Conservation (phyloP, 2,113 vertebrate genomes). For the Ptychochromis oligacanthus region DNA sequence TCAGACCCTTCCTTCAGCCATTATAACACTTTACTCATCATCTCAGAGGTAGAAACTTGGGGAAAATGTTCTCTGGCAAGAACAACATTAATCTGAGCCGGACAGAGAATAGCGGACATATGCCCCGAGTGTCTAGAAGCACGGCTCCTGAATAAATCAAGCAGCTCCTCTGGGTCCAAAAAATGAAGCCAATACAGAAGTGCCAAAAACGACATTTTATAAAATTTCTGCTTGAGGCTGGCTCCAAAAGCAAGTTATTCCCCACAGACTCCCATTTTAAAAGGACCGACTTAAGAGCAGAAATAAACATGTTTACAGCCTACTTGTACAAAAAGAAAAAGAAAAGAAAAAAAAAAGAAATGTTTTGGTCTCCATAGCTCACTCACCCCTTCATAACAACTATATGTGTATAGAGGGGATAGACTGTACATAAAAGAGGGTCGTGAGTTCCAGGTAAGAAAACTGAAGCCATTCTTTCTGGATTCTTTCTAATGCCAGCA, state of each 20-base stretch:
- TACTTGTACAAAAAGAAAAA: background rate
- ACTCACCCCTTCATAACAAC: accelerated
- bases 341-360: background rate
- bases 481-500: background rate
- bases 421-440: background rate
- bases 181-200: background rate
- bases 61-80: background rate
- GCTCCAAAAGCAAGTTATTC: background rate
- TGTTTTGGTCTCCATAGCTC: background rate
- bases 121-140: background rate
- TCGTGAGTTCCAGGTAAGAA: background rate
- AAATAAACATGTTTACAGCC: background rate
- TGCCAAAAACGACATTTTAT: background rate
- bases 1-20: background rate
- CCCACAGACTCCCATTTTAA: background rate
- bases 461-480: background rate
- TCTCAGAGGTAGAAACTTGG: background rate
- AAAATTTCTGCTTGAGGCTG: background rate
- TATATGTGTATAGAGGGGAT: background rate
- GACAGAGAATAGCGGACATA: background rate
- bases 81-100: accelerated
- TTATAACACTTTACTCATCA: background rate
- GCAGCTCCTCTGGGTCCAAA: background rate
- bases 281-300: background rate
- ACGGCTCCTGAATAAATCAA: background rate